A percentile compares a stretch with the other conserved stretches of the same genome.
These are phyloP conservation scores for Macrotus californicus DNA, from an alignment of 2,113 vertebrate genomes.

Conservation along the genomic window DNA sequence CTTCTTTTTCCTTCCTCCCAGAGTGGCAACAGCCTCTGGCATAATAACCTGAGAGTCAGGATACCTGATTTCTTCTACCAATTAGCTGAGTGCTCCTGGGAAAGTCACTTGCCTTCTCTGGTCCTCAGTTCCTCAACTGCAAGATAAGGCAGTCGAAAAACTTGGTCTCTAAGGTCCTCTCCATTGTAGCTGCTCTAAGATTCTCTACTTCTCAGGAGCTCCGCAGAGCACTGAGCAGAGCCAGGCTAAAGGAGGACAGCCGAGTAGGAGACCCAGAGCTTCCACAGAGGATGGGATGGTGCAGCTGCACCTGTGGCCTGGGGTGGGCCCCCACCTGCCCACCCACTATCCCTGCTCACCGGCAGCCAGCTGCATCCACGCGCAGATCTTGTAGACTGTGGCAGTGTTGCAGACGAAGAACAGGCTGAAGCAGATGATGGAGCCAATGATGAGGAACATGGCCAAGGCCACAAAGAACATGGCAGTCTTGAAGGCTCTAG, in stretches of 20 bases:
- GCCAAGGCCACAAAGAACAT: slow-evolving; percentile 98
- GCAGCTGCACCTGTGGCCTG: not conserved
- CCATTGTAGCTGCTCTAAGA: not conserved
- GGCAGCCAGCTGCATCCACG: slow-evolving; percentile 98
- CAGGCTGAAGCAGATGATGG: slow-evolving; percentile 94
- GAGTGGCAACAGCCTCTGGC: not conserved
- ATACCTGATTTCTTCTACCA: not conserved
- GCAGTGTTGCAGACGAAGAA: slow-evolving; percentile 98
- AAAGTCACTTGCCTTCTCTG: not conserved
- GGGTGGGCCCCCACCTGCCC: not conserved
- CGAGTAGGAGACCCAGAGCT: not conserved
- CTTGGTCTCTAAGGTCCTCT: not conserved
- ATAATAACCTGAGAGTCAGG: not conserved
- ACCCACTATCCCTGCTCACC: slow-evolving; percentile 78
- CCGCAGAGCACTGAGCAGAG: not conserved
- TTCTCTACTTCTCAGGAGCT: not conserved
- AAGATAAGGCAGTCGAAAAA: not conserved
- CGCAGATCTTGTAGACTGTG: slow-evolving; percentile 97
- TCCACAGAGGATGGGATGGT: not conserved
- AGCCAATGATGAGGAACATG: slow-evolving; percentile 93
- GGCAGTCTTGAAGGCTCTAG: slow-evolving; percentile 96
- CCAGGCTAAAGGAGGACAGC: not conserved
- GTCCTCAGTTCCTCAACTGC: not conserved
- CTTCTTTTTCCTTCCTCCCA: not conserved
- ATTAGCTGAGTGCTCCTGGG: not conserved